Evolutionary conservation across 2,888 invertebrate species (phyloP), one percentile per base, ranked within the genome.

Genomic region (Drosophila atripex): DNA sequence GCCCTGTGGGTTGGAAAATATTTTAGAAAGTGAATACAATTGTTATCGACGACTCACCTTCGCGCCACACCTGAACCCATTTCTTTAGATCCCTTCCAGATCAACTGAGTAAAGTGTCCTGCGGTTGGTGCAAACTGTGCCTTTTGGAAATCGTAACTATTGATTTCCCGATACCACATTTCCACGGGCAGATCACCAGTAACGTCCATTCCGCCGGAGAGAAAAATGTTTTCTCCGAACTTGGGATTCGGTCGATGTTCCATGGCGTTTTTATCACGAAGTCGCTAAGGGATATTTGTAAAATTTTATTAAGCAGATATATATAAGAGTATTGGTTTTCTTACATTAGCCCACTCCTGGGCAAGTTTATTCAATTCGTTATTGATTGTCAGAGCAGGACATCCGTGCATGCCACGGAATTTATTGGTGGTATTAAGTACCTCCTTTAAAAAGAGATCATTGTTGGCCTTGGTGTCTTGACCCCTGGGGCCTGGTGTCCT

Each of bases 161-260:
- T 93, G 8, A 96, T 95, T 91, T 96, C 96, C 41, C 93, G 93
- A 78, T 95, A 96, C 97, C 97, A 97, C 88, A 86, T 83, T 16
- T 88, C 85, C 9, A 89, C 90, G 0, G 89, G 88, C 25, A 80
- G 28, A 9, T 88, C 88, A 0, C 88, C 85, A 1, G 85, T 64
- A 0, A 86, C 85, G 2, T 96, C 93, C 30, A 94, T 94, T 52
- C 95, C 95, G 93, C 95, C 95, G 75, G 95, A 94, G 77, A 94
- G 95, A 90, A 94, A 97, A 71, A 97, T 94, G 89, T 97, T 97
- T 89, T 97, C 97, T 0, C 97, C 97, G 80, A 96, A 96, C 35
- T 95, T 95, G 58, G 94, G 94, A 78, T 95, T 94, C 9, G 95
- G 94, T 50, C 96, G 93, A 88, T 97, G 97, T 71, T 95, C 94